Percentiles rank a stretch among this genome's conserved stretches.
Evolutionary conservation across 2,113 vertebrate species (phyloP).

Genomic region (Lagopus muta): DNA sequence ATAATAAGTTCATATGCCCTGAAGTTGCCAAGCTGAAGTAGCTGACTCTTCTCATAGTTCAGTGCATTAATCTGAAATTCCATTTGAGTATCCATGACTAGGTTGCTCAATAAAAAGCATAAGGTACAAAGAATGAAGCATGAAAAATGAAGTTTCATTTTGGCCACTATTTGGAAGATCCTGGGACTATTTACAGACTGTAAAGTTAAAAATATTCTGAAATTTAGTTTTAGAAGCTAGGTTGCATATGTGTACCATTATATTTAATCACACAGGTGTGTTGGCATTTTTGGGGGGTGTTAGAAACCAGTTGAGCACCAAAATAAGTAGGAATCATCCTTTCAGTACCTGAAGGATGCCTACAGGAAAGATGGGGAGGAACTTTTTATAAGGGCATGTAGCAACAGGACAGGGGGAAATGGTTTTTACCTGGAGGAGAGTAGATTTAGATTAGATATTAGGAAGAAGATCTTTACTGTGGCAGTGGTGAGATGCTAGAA

Average conservation of each 20-base stretch:
- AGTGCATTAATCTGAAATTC: slow-evolving; percentile 7
- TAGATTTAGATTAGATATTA: too few species aligned
- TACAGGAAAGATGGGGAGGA: too few species aligned
- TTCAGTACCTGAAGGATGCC: too few species aligned
- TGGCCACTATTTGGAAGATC: background rate
- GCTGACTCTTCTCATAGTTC: background rate
- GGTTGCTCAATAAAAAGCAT: background rate
- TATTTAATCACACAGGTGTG: background rate
- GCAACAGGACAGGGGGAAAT: too few species aligned
- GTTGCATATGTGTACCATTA: background rate
- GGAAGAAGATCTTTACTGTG: too few species aligned
- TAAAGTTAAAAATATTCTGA: background rate
- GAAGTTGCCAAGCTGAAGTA: background rate
- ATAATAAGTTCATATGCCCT: background rate
- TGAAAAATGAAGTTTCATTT: background rate
- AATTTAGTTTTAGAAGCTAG: background rate
- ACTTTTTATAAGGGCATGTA: too few species aligned
- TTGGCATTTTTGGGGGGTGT: background rate
- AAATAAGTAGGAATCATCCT: background rate
- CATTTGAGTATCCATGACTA: background rate
- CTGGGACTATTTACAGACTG: background rate
- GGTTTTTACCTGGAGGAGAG: too few species aligned
- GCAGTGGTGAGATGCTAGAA: too few species aligned
- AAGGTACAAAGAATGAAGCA: background rate
- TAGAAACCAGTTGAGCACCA: background rate